phyloP scores from a whole-genome alignment of 2,888 invertebrate genomes.

The Synanthedon vespiformis region DNA sequence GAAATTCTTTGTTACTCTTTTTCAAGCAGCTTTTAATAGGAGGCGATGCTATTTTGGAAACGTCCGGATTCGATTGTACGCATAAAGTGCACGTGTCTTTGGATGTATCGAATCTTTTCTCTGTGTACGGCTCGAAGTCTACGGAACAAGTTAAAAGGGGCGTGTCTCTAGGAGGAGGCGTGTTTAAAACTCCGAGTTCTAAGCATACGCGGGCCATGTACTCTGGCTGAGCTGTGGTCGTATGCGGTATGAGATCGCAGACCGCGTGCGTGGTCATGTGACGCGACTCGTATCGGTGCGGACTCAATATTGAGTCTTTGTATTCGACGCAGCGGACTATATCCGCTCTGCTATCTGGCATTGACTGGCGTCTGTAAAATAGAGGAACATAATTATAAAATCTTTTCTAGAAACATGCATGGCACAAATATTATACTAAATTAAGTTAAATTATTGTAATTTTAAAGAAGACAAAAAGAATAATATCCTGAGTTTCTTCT shows the following conservation, averaged over 20 bases:
- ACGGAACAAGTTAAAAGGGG: constrained; percentile 42
- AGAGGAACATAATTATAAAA: too few species aligned
- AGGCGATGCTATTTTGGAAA: constrained; percentile 44
- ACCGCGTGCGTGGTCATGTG: constrained; percentile 20
- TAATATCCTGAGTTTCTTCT: too few species aligned
- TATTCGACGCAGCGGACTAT: constrained; percentile 63
- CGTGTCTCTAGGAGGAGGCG: constrained; percentile 23
- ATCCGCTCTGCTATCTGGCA: constrained; percentile 53
- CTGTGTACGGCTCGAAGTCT: constrained; percentile 41
- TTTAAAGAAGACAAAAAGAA: too few species aligned
- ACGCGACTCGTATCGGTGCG: constrained; percentile 26
- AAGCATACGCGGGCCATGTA: constrained; percentile 66
- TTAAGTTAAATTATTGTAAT: too few species aligned
- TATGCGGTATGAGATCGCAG: constrained; percentile 8
- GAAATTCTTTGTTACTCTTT: constrained; percentile 34
- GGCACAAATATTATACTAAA: too few species aligned
- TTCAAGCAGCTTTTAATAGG: constrained; percentile 62
- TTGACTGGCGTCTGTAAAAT: constrained; percentile 33
- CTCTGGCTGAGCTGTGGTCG: constrained; percentile 19
- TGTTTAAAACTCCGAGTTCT: constrained; percentile 57
- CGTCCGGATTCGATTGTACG: constrained; percentile 45
- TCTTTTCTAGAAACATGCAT: too few species aligned
- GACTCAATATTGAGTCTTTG: constrained; percentile 34
- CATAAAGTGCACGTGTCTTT: constrained; percentile 53
- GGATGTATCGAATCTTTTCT: constrained; percentile 36